Base-by-base conservation (phyloP, 2,888 invertebrate species). In the Gortyna flavago region DNA sequence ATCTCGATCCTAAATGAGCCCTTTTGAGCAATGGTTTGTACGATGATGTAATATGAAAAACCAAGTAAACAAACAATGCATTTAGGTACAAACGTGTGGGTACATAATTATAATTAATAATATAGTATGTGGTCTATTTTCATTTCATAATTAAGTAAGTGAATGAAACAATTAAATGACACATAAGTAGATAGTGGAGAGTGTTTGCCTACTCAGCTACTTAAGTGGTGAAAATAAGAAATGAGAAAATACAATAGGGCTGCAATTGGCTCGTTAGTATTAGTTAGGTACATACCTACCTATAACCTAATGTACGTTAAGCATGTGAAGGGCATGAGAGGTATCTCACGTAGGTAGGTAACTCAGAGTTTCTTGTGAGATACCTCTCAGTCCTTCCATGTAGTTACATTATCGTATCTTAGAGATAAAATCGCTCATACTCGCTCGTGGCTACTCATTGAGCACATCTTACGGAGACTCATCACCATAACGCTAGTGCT, bases 1-100 rank as follows among this genome's bases (percentile, higher is more conserved):
- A 75, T 85, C 65, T 65, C 57, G 61, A 71, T 79, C 35, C 29
- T 65, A 79, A 65, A 80, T 54, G 62, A 54, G 38, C 51, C 71
- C 71, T 79, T 61, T 72, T 76, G 41, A 71, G 72, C 51, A 54
- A 32, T 54, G 25, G 64, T 67, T 21, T 77, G 25, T n/a, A 21
- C 21, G 9, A 44, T 77, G 79, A 72, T 38, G 64, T 73, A 64
- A 78, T 65, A 51, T 57, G 54, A 78, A 78, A 83, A 70, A 77
- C 59, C 78, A 48, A 48, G 41, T 41, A 25, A 67, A 41, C 48
- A 69, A 72, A 79, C 41, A 48, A 54, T 51, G 13, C 0, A 2
- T 44, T 29, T 59, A 54, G 9, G 0, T 32, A 67, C 32, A 38
- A 32, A 5, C 21, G 11, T 59, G 9, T 66, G 6, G 21, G 3